Evolutionary conservation across 2,797 vertebrate species (phyloP).

Genomic region (Trematocara caparti): DNA sequence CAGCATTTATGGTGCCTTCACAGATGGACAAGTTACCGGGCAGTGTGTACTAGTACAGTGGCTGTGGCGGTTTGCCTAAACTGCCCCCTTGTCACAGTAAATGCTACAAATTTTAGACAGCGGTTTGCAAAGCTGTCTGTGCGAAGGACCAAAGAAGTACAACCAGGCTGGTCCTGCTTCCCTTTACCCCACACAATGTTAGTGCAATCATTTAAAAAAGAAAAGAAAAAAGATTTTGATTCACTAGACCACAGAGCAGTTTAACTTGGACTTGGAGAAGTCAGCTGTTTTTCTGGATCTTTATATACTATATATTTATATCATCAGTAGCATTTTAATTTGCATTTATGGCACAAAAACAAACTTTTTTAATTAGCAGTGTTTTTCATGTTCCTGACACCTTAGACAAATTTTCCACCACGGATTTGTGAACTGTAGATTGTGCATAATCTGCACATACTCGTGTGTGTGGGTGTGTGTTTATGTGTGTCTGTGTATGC

Average conservation of each 20-base stretch:
- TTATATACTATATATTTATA: neutral
- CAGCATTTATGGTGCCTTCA: neutral
- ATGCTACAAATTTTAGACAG: neutral
- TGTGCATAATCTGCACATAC: neutral
- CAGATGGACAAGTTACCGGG: neutral
- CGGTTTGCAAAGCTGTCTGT: neutral
- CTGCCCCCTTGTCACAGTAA: neutral
- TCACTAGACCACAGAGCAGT: neutral
- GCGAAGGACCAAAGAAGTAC: neutral
- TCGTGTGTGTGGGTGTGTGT: neutral
- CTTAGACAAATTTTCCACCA: neutral
- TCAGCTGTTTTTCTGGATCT: neutral
- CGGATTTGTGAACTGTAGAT: neutral
- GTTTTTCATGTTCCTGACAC: neutral
- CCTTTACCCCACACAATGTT: neutral
- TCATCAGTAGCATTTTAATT: neutral
- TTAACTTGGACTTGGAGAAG: no score
- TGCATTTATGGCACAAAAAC: neutral
- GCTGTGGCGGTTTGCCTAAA: fast-evolving
- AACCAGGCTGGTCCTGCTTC: neutral
- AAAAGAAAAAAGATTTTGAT: neutral
- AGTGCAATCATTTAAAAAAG: neutral
- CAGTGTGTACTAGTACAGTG: neutral
- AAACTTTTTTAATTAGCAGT: neutral
- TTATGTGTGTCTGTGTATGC: fast-evolving